phyloP scores from a whole-genome alignment of 1,140 invertebrate genomes.

The Xylocopa sonorina region DNA sequence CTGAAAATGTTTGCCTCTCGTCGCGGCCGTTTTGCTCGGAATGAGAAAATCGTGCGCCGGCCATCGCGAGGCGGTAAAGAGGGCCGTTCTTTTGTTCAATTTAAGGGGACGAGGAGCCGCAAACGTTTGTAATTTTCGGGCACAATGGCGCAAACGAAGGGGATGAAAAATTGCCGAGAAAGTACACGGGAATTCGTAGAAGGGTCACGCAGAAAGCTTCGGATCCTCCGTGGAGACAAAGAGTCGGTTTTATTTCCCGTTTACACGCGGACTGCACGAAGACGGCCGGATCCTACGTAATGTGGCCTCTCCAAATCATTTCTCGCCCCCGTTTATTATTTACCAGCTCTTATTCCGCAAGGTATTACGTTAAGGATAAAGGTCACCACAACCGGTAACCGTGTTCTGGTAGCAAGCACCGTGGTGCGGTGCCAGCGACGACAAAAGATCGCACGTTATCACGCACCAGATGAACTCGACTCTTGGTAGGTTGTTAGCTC shows the following conservation, averaged over 20 bases:
- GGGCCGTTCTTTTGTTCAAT: neutral
- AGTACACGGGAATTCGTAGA: slow-evolving; percentile 12
- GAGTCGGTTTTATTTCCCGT: neutral
- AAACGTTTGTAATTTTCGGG: neutral
- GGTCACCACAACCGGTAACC: neutral
- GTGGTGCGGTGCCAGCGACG: neutral
- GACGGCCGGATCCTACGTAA: neutral
- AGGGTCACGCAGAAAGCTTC: neutral
- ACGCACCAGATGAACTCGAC: neutral
- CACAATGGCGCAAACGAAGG: neutral
- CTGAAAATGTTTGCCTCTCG: neutral
- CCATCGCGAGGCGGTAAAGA: neutral
- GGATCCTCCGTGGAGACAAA: neutral
- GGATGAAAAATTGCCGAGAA: slow-evolving; percentile 1
- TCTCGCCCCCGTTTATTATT: neutral
- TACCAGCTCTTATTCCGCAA: neutral
- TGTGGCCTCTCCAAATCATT: neutral
- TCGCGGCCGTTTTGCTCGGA: neutral
- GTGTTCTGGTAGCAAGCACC: no score
- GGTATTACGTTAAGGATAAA: neutral
- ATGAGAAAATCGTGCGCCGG: no score
- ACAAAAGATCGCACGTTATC: neutral
- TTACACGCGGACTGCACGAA: neutral
- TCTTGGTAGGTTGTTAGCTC: neutral
- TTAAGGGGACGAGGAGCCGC: neutral